These are phyloP conservation scores for Vanacampus margaritifer DNA, from an alignment of 2,113 vertebrate genomes.

Conservation along the genomic window DNA sequence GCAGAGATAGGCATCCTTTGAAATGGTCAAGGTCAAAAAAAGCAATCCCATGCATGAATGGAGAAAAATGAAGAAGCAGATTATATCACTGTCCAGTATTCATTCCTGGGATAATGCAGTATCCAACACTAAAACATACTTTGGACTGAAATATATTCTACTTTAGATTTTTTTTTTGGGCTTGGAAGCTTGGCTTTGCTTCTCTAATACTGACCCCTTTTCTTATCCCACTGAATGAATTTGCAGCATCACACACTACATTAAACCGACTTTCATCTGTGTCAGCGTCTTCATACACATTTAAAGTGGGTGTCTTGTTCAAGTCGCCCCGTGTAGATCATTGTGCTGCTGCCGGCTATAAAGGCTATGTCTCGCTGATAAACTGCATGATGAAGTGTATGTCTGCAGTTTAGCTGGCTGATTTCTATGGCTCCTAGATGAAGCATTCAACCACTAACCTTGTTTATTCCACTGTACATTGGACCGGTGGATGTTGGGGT, in stretches of 20 bases:
- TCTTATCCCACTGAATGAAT: slow-evolving; percentile 19
- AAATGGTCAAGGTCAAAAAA: slow-evolving; percentile 68
- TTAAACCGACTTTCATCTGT: slow-evolving; percentile 28
- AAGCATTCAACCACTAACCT: slow-evolving; percentile 24
- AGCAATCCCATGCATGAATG: slow-evolving; percentile 68
- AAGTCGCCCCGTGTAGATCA: slow-evolving; percentile 38
- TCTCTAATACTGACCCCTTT: slow-evolving; percentile 22
- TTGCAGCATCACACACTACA: slow-evolving; percentile 17
- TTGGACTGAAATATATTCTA: slow-evolving; percentile 7
- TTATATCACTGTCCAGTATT: slow-evolving; percentile 54
- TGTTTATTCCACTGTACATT: slow-evolving; percentile 6
- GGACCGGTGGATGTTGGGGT: neutral
- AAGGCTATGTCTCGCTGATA: slow-evolving; percentile 27
- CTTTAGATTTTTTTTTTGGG: slow-evolving; percentile 13
- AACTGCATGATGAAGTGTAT: slow-evolving; percentile 35
- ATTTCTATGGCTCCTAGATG: slow-evolving; percentile 20
- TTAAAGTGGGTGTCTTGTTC: slow-evolving; percentile 26
- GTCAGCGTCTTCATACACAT: slow-evolving; percentile 32
- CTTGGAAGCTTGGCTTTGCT: slow-evolving; percentile 26
- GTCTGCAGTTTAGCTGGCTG: slow-evolving; percentile 31
- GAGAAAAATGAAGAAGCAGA: slow-evolving; percentile 57
- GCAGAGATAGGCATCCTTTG: slow-evolving; percentile 42
- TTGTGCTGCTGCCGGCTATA: slow-evolving; percentile 26
- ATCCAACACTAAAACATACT: slow-evolving; percentile 13
- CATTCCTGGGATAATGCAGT: slow-evolving; percentile 44